Base-by-base conservation (phyloP, 92 coral and sea anemone species). In the Heliopora coerulea region DNA sequence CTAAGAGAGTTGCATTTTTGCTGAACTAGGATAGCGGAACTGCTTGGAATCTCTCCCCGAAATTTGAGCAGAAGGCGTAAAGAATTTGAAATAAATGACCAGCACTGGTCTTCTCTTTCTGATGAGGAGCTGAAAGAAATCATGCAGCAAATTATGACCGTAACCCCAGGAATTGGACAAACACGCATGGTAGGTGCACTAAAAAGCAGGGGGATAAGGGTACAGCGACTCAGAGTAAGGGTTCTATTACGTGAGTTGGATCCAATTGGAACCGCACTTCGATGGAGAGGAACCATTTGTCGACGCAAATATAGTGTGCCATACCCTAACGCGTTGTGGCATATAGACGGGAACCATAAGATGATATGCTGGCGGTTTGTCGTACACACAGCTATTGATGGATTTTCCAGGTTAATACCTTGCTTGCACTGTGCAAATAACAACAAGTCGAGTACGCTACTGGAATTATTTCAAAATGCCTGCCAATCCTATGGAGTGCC, bases 311-410 rank as follows among this genome's bases (percentile, higher is more conserved):
- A 83, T 72, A 42, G 64, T 13, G 83, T 70, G n/a, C 65, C 65
- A 18, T 50, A 49, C 0, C 87, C 87, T 7, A 83, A 83, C 49
- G 40, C 83, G 8, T 64, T 83, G 12, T 83, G 82, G 82, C 82
- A 78, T 26, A 78, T 78, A 32, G 82, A 66, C 48, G 62, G 74
- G 25, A 78, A 78, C 68, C 82, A 65, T 40, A 78, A 78, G 40
- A 54, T 78, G 0, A 78, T 66, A 25, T 66, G 68, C 7, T 78
- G 62, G 39, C 54, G 82, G 21, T 54, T 78, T 9, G 67, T 78
- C 1, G 82, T 65, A 1, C 83, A 79, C 24, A 50, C 32, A 37
- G 61, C 77, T 14, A 27, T 79, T 9, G 83, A 79, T 19, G 82
- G 81, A 28, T 77, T 19, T 12, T 61, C 74, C 8, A 32, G 81